Evolutionary conservation across 2,113 vertebrate species (phyloP).

Genomic region (Toxotes chatareus): DNA sequence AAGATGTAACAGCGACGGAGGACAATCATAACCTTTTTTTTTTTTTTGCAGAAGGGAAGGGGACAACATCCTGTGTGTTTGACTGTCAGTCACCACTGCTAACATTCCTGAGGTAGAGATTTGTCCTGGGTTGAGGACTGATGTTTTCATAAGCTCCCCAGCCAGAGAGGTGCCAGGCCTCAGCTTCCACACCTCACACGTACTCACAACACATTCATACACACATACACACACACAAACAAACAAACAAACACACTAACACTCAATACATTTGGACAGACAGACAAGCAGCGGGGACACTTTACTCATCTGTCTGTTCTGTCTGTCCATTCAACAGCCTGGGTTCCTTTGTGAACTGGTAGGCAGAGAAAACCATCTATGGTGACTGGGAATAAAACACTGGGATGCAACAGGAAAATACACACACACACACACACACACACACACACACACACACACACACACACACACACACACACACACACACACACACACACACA

Average conservation of each 20-base stretch:
- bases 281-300: neutral
- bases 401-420: conserved; percentile 33
- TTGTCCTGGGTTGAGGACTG: conserved; percentile 83
- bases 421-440: neutral
- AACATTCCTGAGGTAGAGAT: conserved; percentile 92
- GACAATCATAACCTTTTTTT: neutral
- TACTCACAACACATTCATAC: neutral
- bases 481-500: neutral
- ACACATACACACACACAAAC: neutral
- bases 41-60: neutral
- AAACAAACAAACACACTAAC: neutral
- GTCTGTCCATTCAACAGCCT: conserved; percentile 66
- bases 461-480: neutral
- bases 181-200: conserved; percentile 3
- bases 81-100: conserved; percentile 84
- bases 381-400: conserved; percentile 86
- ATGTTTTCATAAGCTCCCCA: conserved; percentile 90
- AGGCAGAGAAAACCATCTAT: conserved; percentile 90
- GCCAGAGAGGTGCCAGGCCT: conserved; percentile 82
- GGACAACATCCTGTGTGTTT: conserved; percentile 76
- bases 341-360: conserved; percentile 86
- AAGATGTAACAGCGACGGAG: conserved; percentile 25
- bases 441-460: neutral
- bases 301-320: neutral
- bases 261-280: conserved; percentile 10